Conservation (phyloP, 1,140 invertebrate species). For the Pentalonia nigronervosa region DNA sequence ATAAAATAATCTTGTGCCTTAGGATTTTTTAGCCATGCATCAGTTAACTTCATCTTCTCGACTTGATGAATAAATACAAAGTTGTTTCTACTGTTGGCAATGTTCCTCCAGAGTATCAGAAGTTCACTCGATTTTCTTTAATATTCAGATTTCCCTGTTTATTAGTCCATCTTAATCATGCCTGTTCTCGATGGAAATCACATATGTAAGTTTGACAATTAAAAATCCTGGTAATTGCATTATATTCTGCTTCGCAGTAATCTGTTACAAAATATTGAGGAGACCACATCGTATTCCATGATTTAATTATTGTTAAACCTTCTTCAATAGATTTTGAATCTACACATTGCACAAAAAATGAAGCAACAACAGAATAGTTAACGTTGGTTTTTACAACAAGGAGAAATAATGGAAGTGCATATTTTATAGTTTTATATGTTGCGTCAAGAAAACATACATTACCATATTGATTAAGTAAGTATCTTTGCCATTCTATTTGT, state of each 20-base stretch:
- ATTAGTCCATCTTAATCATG: background rate
- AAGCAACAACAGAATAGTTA: background rate
- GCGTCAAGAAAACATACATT: background rate
- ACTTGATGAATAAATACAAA: background rate
- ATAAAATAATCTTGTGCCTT: background rate
- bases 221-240: background rate
- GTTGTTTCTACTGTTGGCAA: too few species aligned
- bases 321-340: constrained; percentile 1
- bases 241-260: background rate
- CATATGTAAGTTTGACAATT: background rate
- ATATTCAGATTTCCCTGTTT: background rate
- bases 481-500: background rate
- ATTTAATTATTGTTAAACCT: background rate
- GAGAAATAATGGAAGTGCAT: background rate
- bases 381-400: background rate
- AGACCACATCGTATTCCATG: background rate
- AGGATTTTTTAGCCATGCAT: background rate
- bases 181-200: background rate
- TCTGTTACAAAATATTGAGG: background rate
- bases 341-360: background rate
- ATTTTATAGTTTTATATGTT: too few species aligned
- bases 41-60: background rate
- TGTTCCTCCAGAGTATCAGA: background rate
- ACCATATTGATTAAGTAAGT: background rate
- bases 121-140: background rate